A percentile compares a stretch with the other conserved stretches of the same genome.
These are phyloP conservation scores for Protosalanx chinensis DNA, from an alignment of 2,797 vertebrate genomes.

Conservation along the genomic window DNA sequence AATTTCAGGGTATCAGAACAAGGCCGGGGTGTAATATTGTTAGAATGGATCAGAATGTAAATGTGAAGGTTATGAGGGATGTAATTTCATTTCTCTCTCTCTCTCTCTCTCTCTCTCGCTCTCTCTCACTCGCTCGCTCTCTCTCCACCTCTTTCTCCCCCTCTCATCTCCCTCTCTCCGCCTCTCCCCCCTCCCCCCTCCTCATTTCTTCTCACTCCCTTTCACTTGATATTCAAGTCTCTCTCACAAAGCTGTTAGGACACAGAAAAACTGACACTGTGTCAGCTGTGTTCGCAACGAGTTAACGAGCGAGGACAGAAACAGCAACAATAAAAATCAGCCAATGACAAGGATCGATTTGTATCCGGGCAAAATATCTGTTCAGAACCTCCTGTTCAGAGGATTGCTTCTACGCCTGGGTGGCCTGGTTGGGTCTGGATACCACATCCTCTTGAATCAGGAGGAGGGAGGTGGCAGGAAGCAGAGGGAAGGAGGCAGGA, in stretches of 20 bases:
- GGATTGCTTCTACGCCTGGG: too few relatives aligned
- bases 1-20: not conserved
- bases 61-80: not conserved
- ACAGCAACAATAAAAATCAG: not conserved
- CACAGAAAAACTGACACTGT: not conserved
- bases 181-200: not conserved
- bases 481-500: too few relatives aligned
- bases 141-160: not conserved
- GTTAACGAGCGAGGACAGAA: not conserved
- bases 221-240: constrained; percentile 7
- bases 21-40: not conserved
- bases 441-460: too few relatives aligned
- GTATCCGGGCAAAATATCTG: not conserved
- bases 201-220: not conserved
- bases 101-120: not conserved
- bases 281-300: not conserved
- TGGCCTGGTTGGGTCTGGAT: too few relatives aligned
- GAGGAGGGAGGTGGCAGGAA: too few relatives aligned
- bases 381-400: not conserved
- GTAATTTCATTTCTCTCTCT: constrained; percentile 1
- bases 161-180: not conserved
- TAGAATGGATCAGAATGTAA: not conserved
- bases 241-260: not conserved
- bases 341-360: not conserved
- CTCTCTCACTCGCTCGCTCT: not conserved